Percentiles rank a stretch among this genome's conserved stretches.
Conservation (phyloP, 2,797 vertebrate genomes). For the Notolepis coatsorum region DNA sequence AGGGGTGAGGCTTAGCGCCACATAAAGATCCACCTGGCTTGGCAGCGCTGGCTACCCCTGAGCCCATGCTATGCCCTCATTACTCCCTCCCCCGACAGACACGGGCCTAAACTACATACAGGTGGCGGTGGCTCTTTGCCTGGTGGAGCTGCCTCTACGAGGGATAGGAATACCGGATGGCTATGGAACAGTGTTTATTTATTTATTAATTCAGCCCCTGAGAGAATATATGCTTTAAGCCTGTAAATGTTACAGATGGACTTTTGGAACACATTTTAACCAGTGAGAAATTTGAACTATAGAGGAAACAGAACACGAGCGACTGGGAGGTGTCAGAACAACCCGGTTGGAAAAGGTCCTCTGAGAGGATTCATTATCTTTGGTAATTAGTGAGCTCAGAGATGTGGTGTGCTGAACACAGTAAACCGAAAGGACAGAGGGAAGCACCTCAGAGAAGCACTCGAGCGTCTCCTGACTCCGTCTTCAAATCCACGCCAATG, state of each 20-base stretch:
- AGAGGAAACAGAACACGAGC: constrained; percentile 16
- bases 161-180: constrained; percentile 11
- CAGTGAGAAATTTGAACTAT: neutral
- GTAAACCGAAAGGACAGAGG: neutral
- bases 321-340: constrained; percentile 1
- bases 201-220: neutral
- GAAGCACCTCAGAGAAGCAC: neutral
- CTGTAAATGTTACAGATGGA: neutral
- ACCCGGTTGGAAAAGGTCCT: neutral
- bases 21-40: constrained; percentile 66
- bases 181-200: neutral
- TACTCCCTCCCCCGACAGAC: constrained; percentile 63
- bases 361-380: constrained; percentile 22
- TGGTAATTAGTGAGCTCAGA: constrained; percentile 13
- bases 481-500: constrained; percentile 7
- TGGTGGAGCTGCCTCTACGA: constrained; percentile 17
- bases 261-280: neutral
- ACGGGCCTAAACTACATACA: constrained; percentile 63
- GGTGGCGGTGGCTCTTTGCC: constrained; percentile 31
- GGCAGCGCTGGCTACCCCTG: constrained; percentile 55
- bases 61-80: constrained; percentile 68
- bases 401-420: neutral
- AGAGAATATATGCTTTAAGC: neutral
- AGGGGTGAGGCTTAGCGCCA: constrained; percentile 68
- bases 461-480: neutral